Conservation (phyloP, 2,888 invertebrate species). For the Amphiduros pacificus region DNA sequence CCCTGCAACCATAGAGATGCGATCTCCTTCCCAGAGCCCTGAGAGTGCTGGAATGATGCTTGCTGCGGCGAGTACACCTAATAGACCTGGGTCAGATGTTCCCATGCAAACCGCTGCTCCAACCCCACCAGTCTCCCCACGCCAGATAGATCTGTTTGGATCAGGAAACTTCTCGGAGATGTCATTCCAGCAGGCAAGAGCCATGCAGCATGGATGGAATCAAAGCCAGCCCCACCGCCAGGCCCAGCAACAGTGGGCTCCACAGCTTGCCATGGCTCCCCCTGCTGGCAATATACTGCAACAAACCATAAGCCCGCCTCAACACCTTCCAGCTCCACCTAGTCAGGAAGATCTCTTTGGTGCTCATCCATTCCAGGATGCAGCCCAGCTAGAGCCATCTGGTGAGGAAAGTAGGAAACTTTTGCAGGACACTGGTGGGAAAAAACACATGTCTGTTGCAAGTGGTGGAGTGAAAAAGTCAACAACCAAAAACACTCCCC, state of each 20-base stretch:
- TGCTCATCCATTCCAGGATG: constrained; percentile 7
- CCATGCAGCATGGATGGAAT: background rate
- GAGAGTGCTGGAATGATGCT: background rate
- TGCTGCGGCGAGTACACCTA: background rate
- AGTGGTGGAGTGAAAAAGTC: background rate
- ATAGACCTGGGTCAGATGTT: too few species aligned
- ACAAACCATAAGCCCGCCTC: too few species aligned
- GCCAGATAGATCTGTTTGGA: constrained; percentile 26
- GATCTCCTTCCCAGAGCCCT: constrained; percentile 24
- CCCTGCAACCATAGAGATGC: constrained; percentile 17
- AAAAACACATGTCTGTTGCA: background rate
- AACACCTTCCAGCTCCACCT: background rate
- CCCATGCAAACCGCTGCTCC: background rate
- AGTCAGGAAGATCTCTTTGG: constrained; percentile 9
- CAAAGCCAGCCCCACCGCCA: background rate
- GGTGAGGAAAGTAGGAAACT: background rate
- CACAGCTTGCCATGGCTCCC: background rate
- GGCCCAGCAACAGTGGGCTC: background rate
- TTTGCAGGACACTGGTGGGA: background rate
- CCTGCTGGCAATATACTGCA: background rate
- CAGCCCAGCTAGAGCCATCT: background rate
- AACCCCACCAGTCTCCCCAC: constrained; percentile 39
- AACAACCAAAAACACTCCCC: background rate
- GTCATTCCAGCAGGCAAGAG: constrained; percentile 12
- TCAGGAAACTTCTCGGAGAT: constrained; percentile 22